Percentiles rank a stretch among this genome's conserved stretches.
phyloP scores from a whole-genome alignment of 2,888 invertebrate genomes.

The Saturnia pavonia region DNA sequence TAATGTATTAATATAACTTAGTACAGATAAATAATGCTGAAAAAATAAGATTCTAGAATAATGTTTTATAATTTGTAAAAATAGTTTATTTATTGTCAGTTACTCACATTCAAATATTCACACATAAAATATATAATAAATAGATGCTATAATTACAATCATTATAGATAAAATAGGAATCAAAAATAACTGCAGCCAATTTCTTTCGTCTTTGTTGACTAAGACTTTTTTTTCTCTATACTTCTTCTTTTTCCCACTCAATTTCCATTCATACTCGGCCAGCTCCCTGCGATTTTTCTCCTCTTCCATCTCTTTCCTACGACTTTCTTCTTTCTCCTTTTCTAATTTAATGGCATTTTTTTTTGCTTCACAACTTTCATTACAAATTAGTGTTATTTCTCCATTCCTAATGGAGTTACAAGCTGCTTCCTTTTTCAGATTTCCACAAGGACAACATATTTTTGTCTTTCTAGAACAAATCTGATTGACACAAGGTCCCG shows the following conservation, averaged over 20 bases:
- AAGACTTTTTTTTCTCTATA: slow-evolving; percentile 72
- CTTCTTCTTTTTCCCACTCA: slow-evolving; percentile 84
- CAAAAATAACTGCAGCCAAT: slow-evolving; percentile 70
- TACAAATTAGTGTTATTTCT: slow-evolving; percentile 80
- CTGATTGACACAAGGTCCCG: slow-evolving; percentile 86
- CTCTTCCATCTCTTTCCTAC: slow-evolving; percentile 83
- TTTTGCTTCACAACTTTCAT: slow-evolving; percentile 83
- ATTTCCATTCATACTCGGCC: slow-evolving; percentile 89
- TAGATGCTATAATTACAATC: slow-evolving; percentile 46
- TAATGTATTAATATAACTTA: too few species aligned
- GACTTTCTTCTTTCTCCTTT: slow-evolving; percentile 79
- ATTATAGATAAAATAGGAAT: slow-evolving; percentile 58
- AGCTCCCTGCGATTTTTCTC: slow-evolving; percentile 87
- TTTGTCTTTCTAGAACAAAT: slow-evolving; percentile 91
- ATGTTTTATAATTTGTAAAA: background rate
- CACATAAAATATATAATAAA: slow-evolving; percentile 45
- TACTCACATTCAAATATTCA: slow-evolving; percentile 20
- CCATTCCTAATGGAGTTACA: slow-evolving; percentile 83
- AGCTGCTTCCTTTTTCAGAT: slow-evolving; percentile 86
- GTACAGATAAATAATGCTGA: background rate
- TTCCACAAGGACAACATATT: slow-evolving; percentile 89
- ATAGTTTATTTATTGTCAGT: background rate
- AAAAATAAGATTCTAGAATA: background rate
- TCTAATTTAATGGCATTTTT: slow-evolving; percentile 78
- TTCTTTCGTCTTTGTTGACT: slow-evolving; percentile 69